Evolutionary conservation across 2,113 vertebrate genomes (phyloP), one percentile per base, ranked within the genome.

Genomic region (Sylvia atricapilla): DNA sequence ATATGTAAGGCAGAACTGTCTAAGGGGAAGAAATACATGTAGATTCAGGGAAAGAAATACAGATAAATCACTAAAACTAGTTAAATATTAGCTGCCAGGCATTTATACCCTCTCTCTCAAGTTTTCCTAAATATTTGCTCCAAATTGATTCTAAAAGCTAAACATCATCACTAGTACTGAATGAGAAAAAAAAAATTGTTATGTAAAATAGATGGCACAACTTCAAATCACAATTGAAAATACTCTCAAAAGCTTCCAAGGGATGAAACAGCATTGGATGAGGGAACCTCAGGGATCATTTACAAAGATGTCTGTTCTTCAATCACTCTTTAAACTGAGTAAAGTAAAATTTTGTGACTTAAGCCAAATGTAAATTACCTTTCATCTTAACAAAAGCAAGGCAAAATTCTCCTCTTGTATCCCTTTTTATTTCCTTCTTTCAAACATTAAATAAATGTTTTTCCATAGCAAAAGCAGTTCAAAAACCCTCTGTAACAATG

Each of bases 231-330:
- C 49, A 69, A 78, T 5, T 83, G 60, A 52, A 95, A 95, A 88
- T 12, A 49, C 15, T 73, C 72, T 96, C 85, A 90, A 89, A 93
- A 60, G 11, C 20, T 95, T 94, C 64, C 46, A 78, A 85, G 33
- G 37, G 52, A 95, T 95, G 79, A 95, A 96, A 96, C 19, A 50
- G 31, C 24, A 79, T 78, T 39, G 75, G 56, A 94, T 1, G 21
- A 91, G 25, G n/a, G 52, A 96, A 94, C 83, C 60, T 93, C 56
- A 66, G 87, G 85, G 83, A 87, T 69, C 70, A 35, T 87, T 95
- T 89, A 92, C 70, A 95, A 82, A 96, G 60, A 77, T 73, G 43
- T 88, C 49, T 94, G 43, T 92, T 96, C 91, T 97, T 95, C 95
- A 94, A 44, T 87, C 80, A 52, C 33, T 89, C 70, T 87, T 93